These are phyloP conservation scores for Paratilapia polleni DNA, from an alignment of 2,113 vertebrate genomes.

Conservation along the genomic window DNA sequence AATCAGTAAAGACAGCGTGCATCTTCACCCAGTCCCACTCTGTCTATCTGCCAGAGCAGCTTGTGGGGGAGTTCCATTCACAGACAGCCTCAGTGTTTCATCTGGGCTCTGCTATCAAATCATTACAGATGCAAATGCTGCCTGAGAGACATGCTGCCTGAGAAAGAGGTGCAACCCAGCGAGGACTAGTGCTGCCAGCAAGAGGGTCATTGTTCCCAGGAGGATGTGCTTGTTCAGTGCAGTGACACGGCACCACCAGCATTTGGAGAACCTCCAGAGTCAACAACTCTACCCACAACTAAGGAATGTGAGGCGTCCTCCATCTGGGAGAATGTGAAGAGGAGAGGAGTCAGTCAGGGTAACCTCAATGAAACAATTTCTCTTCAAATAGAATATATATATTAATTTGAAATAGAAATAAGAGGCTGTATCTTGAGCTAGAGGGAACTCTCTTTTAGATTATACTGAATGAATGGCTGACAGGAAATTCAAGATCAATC, in stretches of 20 bases:
- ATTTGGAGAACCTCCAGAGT: slow-evolving; percentile 68
- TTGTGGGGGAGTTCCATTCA: slow-evolving; percentile 76
- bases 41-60: slow-evolving; percentile 73
- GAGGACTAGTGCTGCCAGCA: slow-evolving; percentile 58
- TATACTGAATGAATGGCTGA: neutral
- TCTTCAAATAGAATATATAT: slow-evolving; percentile 1
- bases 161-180: slow-evolving; percentile 52
- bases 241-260: slow-evolving; percentile 73
- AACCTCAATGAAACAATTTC: slow-evolving; percentile 6
- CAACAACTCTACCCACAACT: slow-evolving; percentile 69
- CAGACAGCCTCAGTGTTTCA: slow-evolving; percentile 66
- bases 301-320: slow-evolving; percentile 67
- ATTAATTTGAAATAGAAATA: slow-evolving; percentile 18
- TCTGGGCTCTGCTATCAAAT: slow-evolving; percentile 72
- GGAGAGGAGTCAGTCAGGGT: slow-evolving; percentile 24
- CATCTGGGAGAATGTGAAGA: slow-evolving; percentile 61
- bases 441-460: neutral
- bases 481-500: neutral
- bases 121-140: slow-evolving; percentile 78
- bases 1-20: slow-evolving; percentile 58
- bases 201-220: slow-evolving; percentile 71
- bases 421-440: neutral
- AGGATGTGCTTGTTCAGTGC: slow-evolving; percentile 63
- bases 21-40: slow-evolving; percentile 62
- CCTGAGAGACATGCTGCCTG: slow-evolving; percentile 49